Conservation (phyloP, 2,797 vertebrate genomes). For the Malurus leucopterus region DNA sequence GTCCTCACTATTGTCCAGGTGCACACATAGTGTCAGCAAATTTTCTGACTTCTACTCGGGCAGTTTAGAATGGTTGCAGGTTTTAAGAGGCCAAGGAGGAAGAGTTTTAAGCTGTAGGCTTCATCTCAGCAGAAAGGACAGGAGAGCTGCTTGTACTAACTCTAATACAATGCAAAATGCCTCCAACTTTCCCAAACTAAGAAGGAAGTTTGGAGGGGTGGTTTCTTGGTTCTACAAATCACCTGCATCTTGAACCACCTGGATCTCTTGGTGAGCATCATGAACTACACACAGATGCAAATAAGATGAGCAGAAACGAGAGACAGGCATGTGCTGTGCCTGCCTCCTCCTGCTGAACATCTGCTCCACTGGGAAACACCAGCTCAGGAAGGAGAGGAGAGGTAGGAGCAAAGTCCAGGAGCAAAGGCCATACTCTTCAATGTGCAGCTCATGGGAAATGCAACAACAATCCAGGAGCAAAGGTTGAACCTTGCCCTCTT, state of each 20-base stretch:
- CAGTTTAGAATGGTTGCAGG: background rate
- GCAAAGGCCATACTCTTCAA: background rate
- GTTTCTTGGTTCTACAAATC: background rate
- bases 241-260: background rate
- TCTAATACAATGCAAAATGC: background rate
- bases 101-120: background rate
- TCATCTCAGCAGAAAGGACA: background rate
- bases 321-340: fast-evolving
- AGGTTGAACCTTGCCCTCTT: background rate
- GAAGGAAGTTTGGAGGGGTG: background rate
- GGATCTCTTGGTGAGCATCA: background rate
- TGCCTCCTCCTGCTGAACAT: fast-evolving
- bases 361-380: background rate
- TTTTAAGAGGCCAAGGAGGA: background rate
- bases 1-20: background rate
- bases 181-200: background rate
- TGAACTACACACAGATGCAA: background rate
- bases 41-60: background rate
- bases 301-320: background rate
- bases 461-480: background rate
- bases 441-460: background rate
- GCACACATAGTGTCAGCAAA: background rate
- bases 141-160: background rate
- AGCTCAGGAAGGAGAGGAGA: background rate
- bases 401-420: background rate